Evolutionary conservation across 2,797 vertebrate species (phyloP).

Genomic region (Prunella strophiata): DNA sequence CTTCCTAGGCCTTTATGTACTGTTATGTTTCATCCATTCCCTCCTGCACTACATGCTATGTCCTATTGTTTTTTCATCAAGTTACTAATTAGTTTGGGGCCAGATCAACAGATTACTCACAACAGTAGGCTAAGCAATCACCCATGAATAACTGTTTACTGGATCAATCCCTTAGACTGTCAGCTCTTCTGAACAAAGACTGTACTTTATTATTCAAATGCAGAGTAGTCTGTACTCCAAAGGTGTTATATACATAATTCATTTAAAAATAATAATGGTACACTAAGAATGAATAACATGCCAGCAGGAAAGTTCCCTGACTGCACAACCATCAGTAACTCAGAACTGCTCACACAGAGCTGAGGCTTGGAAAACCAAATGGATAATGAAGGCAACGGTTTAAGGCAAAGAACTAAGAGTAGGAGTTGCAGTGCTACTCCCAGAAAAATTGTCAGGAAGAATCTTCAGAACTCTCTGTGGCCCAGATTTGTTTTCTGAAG

Average conservation of each 20-base stretch:
- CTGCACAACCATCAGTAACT: constrained; percentile 21
- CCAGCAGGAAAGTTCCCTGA: constrained; percentile 39
- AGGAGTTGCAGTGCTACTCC: background rate
- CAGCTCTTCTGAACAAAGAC: constrained; percentile 19
- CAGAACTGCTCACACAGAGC: background rate
- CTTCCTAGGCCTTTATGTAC: background rate
- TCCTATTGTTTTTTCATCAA: constrained; percentile 3
- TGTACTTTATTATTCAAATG: constrained; percentile 43
- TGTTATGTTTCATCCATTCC: background rate
- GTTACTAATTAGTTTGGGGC: constrained; percentile 18
- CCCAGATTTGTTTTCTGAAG: background rate
- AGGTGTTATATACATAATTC: constrained; percentile 44
- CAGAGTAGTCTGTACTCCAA: constrained; percentile 19
- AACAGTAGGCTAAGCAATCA: constrained; percentile 21
- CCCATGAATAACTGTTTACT: constrained; percentile 37
- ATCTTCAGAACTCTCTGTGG: background rate
- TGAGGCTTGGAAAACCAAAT: background rate
- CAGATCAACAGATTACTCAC: constrained; percentile 33
- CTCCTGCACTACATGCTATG: background rate
- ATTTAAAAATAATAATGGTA: constrained; percentile 54
- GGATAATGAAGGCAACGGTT: background rate
- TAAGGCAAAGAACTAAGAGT: background rate
- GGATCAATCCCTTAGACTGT: constrained; percentile 45
- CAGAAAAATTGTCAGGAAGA: background rate
- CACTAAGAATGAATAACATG: constrained; percentile 39